Evolutionary conservation across 2,797 vertebrate species (phyloP).

Genomic region (Cirrhinus mrigala): DNA sequence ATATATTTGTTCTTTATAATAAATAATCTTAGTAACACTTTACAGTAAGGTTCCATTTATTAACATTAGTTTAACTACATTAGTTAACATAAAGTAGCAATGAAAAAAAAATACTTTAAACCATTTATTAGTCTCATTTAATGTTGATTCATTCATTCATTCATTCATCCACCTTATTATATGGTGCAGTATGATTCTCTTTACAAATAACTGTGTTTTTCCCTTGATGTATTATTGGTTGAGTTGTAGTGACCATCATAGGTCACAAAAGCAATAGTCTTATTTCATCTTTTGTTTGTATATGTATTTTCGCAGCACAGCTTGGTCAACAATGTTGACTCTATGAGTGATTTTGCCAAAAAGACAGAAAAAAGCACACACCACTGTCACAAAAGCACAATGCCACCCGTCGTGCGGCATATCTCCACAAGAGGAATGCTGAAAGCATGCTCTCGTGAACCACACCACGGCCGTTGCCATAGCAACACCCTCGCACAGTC

Average conservation of each 20-base stretch:
- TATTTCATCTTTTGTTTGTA: neutral
- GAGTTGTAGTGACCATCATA: neutral
- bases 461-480: constrained; percentile 51
- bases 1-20: neutral
- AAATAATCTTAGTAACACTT: neutral
- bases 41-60: neutral
- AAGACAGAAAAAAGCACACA: constrained; percentile 9
- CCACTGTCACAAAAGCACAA: constrained; percentile 13
- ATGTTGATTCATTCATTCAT: neutral
- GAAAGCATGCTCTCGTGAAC: constrained; percentile 28
- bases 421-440: constrained; percentile 34
- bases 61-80: no score
- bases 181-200: neutral
- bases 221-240: neutral
- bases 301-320: neutral
- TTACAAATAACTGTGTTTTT: neutral
- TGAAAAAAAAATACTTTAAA: no score
- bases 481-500: constrained; percentile 44
- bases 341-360: constrained; percentile 21
- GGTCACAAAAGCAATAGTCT: constrained; percentile 11
- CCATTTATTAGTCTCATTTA: no score
- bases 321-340: constrained; percentile 6
- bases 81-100: no score
- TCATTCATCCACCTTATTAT: neutral
- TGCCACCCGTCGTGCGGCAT: constrained; percentile 31